Evolutionary conservation across 2,113 vertebrate species (phyloP).

Genomic region (Sciurus niger): DNA sequence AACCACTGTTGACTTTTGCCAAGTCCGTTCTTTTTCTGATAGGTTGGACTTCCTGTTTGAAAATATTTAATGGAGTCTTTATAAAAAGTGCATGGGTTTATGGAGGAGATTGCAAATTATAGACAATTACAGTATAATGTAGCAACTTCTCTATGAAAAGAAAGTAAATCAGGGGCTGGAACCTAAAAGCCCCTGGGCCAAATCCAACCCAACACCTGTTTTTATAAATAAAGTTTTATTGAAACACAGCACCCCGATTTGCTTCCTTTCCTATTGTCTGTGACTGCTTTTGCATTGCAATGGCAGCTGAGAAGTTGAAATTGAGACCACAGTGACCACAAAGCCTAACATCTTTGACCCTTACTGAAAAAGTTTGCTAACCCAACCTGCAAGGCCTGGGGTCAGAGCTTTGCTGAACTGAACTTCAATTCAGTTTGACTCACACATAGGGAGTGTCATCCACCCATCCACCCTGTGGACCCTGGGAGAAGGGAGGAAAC

Average conservation of each 20-base stretch:
- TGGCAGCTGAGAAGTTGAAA: background rate
- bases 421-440: background rate
- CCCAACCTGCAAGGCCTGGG: background rate
- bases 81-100: background rate
- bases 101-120: background rate
- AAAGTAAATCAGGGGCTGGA: background rate
- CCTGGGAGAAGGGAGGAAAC: background rate
- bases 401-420: background rate
- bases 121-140: background rate
- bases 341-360: background rate
- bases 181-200: background rate
- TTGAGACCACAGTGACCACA: background rate
- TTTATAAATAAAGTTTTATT: slow-evolving; percentile 43
- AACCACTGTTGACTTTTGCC: background rate
- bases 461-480: background rate
- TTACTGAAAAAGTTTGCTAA: background rate
- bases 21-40: background rate
- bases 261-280: background rate
- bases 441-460: background rate
- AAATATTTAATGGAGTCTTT: slow-evolving; percentile 26
- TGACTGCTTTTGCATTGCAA: background rate
- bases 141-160: background rate
- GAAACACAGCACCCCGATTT: background rate
- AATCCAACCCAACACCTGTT: background rate
- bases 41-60: background rate